A percentile compares a stretch with the other conserved stretches of the same genome.
phyloP scores from a whole-genome alignment of 1,140 invertebrate species.

The Lethrus apterus region DNA sequence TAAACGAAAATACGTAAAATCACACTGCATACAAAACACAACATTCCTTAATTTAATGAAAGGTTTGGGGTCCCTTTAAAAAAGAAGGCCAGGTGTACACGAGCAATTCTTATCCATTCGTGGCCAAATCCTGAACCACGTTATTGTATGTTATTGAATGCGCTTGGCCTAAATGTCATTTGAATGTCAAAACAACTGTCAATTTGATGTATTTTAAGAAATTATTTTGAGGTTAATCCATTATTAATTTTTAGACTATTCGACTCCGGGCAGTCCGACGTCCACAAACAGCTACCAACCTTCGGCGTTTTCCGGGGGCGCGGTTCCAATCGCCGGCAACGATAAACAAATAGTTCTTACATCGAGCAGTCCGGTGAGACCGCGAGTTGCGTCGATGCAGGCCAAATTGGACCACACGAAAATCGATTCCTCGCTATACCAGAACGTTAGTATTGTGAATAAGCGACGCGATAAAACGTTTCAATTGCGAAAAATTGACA shows the following conservation, averaged over 20 bases:
- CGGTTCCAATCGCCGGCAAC: constrained; percentile 42
- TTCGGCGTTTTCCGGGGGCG: constrained; percentile 14
- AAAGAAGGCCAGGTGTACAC: too few relatives aligned
- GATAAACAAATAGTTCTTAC: constrained; percentile 50
- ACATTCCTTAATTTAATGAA: too few relatives aligned
- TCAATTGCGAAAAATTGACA: constrained; percentile 13
- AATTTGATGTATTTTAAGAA: too few relatives aligned
- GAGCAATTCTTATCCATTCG: too few relatives aligned
- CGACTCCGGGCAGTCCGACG: constrained; percentile 42
- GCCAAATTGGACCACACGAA: constrained; percentile 50
- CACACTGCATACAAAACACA: too few relatives aligned
- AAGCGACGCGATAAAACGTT: constrained; percentile 2
- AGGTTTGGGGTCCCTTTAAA: too few relatives aligned
- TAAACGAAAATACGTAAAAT: too few relatives aligned
- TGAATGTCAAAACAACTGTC: too few relatives aligned
- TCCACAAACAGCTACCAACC: constrained; percentile 36
- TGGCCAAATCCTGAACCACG: too few relatives aligned
- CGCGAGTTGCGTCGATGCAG: constrained; percentile 44
- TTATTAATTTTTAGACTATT: constrained; percentile 37
- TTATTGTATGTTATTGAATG: too few relatives aligned
- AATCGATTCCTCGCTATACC: constrained; percentile 48
- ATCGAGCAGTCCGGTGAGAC: constrained; percentile 37
- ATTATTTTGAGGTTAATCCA: not conserved
- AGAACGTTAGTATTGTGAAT: constrained; percentile 36
- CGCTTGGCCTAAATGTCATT: too few relatives aligned